Conservation (phyloP, 2,797 vertebrate species). For the Myripristis murdjan region DNA sequence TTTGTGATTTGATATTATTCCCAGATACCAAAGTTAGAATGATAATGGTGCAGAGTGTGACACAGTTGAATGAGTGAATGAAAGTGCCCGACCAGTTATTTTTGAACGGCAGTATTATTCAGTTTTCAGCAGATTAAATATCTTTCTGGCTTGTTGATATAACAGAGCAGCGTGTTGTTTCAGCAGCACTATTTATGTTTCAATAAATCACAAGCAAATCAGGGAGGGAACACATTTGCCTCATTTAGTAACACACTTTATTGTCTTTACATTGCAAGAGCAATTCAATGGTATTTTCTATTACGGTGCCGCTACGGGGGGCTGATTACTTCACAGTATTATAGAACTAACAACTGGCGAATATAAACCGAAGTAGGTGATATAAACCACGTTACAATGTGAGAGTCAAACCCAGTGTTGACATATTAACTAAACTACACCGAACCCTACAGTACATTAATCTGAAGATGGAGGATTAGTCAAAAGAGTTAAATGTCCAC, state of each 20-base stretch:
- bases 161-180: conserved; percentile 35
- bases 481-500: conserved; percentile 81
- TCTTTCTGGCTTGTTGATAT: conserved; percentile 45
- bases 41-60: conserved; percentile 38
- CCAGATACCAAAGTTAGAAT: conserved; percentile 48
- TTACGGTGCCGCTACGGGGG: conserved; percentile 64
- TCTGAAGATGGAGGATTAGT: conserved; percentile 74
- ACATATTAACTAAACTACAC: conserved; percentile 88
- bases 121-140: conserved; percentile 43
- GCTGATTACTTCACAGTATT: conserved; percentile 67
- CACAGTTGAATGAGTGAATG: conserved; percentile 39
- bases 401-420: conserved; percentile 84
- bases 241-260: conserved; percentile 70
- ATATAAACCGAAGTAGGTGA: conserved; percentile 73
- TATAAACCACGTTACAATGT: conserved; percentile 86
- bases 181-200: conserved; percentile 57
- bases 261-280: conserved; percentile 70
- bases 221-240: conserved; percentile 63
- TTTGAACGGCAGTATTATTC: conserved; percentile 39
- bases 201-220: conserved; percentile 73
- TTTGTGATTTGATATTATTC: conserved; percentile 57
- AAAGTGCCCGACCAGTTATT: conserved; percentile 31
- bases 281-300: conserved; percentile 70
- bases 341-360: conserved; percentile 59
- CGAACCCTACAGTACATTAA: conserved; percentile 80